phyloP scores from a whole-genome alignment of 2,113 vertebrate species.

The Corythoichthys haematopterus region DNA sequence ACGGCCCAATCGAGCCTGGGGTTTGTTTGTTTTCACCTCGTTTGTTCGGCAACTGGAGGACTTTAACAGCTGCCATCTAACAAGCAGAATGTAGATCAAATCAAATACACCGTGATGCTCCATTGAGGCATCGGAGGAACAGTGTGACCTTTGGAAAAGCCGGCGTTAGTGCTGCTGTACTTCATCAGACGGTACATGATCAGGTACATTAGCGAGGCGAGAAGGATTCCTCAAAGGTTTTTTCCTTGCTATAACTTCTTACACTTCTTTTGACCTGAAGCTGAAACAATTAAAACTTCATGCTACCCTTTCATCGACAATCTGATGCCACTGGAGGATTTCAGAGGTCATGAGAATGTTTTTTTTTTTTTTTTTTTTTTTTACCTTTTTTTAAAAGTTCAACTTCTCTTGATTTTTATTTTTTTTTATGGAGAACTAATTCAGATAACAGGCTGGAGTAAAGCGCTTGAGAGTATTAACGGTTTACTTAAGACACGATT shows the following conservation, averaged over 20 bases:
- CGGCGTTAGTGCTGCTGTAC: constrained; percentile 12
- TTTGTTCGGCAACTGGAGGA: constrained; percentile 59
- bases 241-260: constrained; percentile 5
- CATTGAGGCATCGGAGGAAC: constrained; percentile 24
- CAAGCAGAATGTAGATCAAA: constrained; percentile 44
- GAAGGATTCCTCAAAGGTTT: constrained; percentile 18
- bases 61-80: constrained; percentile 59
- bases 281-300: constrained; percentile 27
- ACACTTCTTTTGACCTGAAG: constrained; percentile 17
- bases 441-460: constrained; percentile 40
- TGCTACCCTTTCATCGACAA: constrained; percentile 31
- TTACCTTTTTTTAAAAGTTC: constrained; percentile 1
- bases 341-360: constrained; percentile 41
- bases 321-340: constrained; percentile 48
- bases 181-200: constrained; percentile 17
- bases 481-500: constrained; percentile 39
- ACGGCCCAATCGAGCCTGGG: constrained; percentile 46
- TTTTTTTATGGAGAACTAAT: constrained; percentile 32
- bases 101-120: constrained; percentile 22
- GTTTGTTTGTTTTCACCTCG: constrained; percentile 66
- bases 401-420: constrained; percentile 40
- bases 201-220: neutral
- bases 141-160: constrained; percentile 29
- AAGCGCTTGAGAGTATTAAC: constrained; percentile 46
- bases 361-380: too few species aligned